Evolutionary conservation across 2,113 vertebrate genomes (phyloP).

Genomic region (Sapajus apella): DNA sequence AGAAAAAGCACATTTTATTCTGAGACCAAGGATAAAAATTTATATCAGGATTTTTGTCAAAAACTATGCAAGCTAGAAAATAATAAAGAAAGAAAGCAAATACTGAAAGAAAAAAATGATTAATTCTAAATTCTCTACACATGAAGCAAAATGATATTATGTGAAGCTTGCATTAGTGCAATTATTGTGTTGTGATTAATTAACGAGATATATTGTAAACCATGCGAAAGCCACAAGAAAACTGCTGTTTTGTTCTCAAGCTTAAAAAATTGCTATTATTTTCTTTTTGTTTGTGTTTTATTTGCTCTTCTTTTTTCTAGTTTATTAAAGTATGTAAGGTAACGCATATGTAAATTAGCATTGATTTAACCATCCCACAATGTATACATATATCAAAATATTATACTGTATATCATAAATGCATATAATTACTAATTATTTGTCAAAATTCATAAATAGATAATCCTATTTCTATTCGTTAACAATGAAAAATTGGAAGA

Average conservation of each 20-base stretch:
- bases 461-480: background rate
- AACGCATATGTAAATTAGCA: background rate
- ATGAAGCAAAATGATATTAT: background rate
- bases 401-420: background rate
- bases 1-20: background rate
- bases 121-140: background rate
- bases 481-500: background rate
- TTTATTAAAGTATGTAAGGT: background rate
- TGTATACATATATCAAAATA: background rate
- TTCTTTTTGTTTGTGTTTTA: too few relatives aligned
- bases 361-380: background rate
- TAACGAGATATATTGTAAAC: background rate
- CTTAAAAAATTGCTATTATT: too few relatives aligned
- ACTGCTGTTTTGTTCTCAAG: background rate
- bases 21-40: background rate
- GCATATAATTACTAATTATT: background rate
- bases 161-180: background rate
- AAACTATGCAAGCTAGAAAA: background rate
- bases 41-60: background rate
- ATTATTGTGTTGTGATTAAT: too few relatives aligned
- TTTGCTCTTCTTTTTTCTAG: too few relatives aligned
- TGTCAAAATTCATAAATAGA: background rate
- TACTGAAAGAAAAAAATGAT: background rate
- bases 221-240: background rate
- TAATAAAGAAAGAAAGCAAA: background rate